A percentile compares a stretch with the other conserved stretches of the same genome.
Conservation (phyloP, 2,888 invertebrate genomes). For the Rhagonycha lutea region DNA sequence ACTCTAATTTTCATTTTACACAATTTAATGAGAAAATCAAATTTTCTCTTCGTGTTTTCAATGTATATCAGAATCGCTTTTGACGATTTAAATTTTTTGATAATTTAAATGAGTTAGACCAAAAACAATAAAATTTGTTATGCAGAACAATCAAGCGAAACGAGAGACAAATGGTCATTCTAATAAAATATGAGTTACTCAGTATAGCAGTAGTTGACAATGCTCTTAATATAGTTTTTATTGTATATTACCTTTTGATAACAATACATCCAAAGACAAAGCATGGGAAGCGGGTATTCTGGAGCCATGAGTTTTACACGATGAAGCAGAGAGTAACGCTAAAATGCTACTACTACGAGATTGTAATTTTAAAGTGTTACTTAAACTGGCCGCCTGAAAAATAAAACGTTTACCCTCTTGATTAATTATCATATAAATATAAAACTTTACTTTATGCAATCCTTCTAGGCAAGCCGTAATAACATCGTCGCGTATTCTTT, state of each 20-base stretch:
- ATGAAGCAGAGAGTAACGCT: slow-evolving; percentile 82
- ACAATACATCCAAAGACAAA: slow-evolving; percentile 87
- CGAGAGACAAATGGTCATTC: too few relatives aligned
- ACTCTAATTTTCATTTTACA: too few relatives aligned
- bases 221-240: too few relatives aligned
- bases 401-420: background rate
- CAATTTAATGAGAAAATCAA: too few relatives aligned
- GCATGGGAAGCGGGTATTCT: slow-evolving; percentile 88
- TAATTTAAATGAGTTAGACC: too few relatives aligned
- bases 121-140: too few relatives aligned
- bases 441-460: slow-evolving; percentile 72
- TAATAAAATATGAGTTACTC: too few relatives aligned
- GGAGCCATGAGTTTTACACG: slow-evolving; percentile 80
- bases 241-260: slow-evolving; percentile 56
- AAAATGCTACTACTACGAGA: slow-evolving; percentile 90
- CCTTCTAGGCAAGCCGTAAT: slow-evolving; percentile 88
- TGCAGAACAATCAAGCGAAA: too few relatives aligned
- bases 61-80: too few relatives aligned
- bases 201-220: too few relatives aligned
- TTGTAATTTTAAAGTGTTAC: slow-evolving; percentile 86
- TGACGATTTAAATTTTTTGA: too few relatives aligned
- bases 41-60: too few relatives aligned
- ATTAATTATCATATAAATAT: background rate
- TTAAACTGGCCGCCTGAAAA: slow-evolving; percentile 79
- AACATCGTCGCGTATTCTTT: slow-evolving; percentile 73